Conservation (phyloP, 2,888 invertebrate genomes). For the Lydus trimaculatus region DNA sequence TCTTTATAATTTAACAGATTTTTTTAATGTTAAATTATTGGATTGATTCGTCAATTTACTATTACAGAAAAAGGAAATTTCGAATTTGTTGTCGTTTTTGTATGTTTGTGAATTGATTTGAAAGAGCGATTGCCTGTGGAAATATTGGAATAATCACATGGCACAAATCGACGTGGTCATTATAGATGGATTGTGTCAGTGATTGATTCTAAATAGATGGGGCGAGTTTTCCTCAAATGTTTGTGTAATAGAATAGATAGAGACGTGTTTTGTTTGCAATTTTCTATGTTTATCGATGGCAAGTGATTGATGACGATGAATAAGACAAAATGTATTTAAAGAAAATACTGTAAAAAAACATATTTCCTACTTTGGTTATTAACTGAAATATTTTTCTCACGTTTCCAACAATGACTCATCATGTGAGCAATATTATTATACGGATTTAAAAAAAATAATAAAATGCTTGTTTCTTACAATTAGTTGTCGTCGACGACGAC, state of each 20-base stretch:
- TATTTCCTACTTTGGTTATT: background rate
- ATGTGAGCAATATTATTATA: background rate
- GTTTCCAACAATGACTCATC: conserved; percentile 2
- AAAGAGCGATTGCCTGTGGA: background rate
- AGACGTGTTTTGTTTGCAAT: conserved; percentile 17
- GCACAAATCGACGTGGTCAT: background rate
- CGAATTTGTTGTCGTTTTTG: background rate
- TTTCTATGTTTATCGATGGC: conserved; percentile 15
- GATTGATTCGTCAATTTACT: background rate
- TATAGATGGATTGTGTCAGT: conserved; percentile 19
- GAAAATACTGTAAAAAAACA: conserved; percentile 6
- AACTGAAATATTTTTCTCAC: background rate
- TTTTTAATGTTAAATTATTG: background rate
- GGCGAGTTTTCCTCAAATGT: background rate
- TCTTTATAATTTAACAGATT: background rate
- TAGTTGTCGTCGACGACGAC: too few species aligned
- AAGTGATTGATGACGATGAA: conserved; percentile 23
- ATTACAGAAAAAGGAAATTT: background rate
- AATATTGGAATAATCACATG: background rate
- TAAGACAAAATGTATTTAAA: conserved; percentile 12
- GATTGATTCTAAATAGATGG: conserved; percentile 20
- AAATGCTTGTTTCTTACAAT: background rate
- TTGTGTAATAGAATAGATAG: background rate
- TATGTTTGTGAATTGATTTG: too few species aligned
- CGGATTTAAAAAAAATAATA: background rate